Evolutionary conservation across 2,888 invertebrate genomes (phyloP).

Genomic region (Mesorhabditis spiculigera): DNA sequence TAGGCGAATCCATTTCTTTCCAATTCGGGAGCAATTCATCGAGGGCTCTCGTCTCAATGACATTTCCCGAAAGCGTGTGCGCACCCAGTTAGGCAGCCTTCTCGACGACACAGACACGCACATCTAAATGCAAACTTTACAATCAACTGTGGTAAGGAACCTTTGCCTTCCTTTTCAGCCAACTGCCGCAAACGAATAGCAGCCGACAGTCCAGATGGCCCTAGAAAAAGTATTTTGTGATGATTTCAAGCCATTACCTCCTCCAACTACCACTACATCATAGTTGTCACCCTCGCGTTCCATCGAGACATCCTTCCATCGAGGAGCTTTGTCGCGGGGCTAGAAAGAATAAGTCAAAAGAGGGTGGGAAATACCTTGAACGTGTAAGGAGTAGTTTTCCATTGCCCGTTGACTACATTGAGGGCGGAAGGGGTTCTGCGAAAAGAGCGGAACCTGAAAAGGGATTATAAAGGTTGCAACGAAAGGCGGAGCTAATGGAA

Average conservation of each 20-base stretch:
- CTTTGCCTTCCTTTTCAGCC: slow-evolving; percentile 61
- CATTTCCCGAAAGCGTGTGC: slow-evolving; percentile 94
- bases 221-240: background rate
- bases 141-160: slow-evolving; percentile 5
- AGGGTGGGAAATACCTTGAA: slow-evolving; percentile 24
- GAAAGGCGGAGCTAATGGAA: slow-evolving; percentile 58
- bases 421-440: background rate
- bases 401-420: slow-evolving; percentile 54
- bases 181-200: slow-evolving; percentile 89
- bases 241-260: slow-evolving; percentile 63
- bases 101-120: slow-evolving; percentile 89
- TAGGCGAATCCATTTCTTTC: slow-evolving; percentile 77
- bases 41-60: slow-evolving; percentile 70
- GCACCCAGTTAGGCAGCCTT: slow-evolving; percentile 88
- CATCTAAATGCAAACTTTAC: slow-evolving; percentile 64
- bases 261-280: slow-evolving; percentile 96
- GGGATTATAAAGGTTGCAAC: too few species aligned
- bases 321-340: slow-evolving; percentile 42
- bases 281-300: slow-evolving; percentile 90
- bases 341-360: slow-evolving; percentile 8
- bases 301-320: slow-evolving; percentile 58
- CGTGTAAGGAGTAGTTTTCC: slow-evolving; percentile 57
- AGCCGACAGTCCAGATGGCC: slow-evolving; percentile 89
- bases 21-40: slow-evolving; percentile 94
- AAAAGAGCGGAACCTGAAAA: too few species aligned